phyloP scores from a whole-genome alignment of 2,113 vertebrate species.

The Naja naja region DNA sequence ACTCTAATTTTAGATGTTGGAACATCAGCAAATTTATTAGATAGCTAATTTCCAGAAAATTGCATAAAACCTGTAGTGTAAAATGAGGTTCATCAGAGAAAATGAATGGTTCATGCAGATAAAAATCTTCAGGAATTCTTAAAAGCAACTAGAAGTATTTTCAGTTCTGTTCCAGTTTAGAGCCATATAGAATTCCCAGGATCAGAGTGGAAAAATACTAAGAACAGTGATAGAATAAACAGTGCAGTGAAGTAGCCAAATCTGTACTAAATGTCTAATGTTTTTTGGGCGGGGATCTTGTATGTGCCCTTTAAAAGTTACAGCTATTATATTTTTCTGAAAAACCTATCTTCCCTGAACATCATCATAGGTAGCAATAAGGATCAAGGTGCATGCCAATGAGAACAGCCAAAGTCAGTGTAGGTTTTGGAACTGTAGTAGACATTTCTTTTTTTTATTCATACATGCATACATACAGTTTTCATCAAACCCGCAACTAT shows the following conservation, averaged over 20 bases:
- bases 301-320: background rate
- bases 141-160: background rate
- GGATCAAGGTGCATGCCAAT: background rate
- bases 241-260: background rate
- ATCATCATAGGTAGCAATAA: background rate
- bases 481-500: background rate
- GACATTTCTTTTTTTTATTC: background rate
- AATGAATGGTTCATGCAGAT: slow-evolving; percentile 4
- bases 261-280: background rate
- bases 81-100: slow-evolving; percentile 9
- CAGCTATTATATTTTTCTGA: background rate
- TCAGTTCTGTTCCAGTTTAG: background rate
- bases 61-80: slow-evolving; percentile 4
- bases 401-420: background rate
- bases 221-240: background rate
- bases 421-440: background rate
- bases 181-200: background rate
- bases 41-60: background rate
- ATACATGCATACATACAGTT: background rate
- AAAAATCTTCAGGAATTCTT: background rate
- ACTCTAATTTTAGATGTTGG: background rate
- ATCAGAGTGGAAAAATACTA: background rate
- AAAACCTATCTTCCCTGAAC: background rate
- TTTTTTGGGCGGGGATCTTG: background rate
- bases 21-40: background rate